A percentile compares a stretch with the other conserved stretches of the same genome.
phyloP scores from a whole-genome alignment of 1,140 invertebrate genomes.

The Periplaneta americana region DNA sequence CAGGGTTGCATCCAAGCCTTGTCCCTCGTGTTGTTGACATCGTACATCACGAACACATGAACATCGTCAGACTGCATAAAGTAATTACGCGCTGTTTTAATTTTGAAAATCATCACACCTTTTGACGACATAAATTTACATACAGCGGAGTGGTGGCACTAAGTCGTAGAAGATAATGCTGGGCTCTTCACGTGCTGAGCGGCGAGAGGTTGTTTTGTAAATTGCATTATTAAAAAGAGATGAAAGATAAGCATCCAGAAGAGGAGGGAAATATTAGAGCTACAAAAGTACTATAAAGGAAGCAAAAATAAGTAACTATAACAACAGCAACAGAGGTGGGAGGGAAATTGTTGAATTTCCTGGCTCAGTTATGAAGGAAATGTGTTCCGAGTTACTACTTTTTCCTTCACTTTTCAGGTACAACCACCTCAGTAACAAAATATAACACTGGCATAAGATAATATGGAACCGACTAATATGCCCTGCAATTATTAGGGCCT shows the following conservation, averaged over 20 bases:
- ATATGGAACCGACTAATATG: too few species aligned
- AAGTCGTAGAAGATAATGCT: not conserved
- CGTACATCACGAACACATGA: not conserved
- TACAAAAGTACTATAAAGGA: not conserved
- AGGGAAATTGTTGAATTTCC: not conserved
- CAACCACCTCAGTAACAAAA: not conserved
- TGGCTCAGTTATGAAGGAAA: not conserved
- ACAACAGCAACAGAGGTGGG: not conserved
- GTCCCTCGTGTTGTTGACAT: too few species aligned
- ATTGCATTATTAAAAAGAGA: not conserved
- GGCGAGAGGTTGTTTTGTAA: not conserved
- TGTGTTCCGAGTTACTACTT: not conserved
- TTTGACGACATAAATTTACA: not conserved
- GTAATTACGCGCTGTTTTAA: not conserved
- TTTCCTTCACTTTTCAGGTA: not conserved
- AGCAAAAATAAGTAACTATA: not conserved
- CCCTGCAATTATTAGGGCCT: too few species aligned
- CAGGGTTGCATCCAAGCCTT: too few species aligned
- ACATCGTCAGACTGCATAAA: not conserved
- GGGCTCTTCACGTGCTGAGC: not conserved
- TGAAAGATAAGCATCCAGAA: not conserved
- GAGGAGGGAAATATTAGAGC: not conserved
- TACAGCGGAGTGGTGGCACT: not conserved
- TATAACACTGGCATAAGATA: not conserved
- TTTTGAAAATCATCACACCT: not conserved